Percentiles rank a stretch among this genome's conserved stretches.
phyloP scores from a whole-genome alignment of 2,888 invertebrate genomes.

The Tiliacea citrago region DNA sequence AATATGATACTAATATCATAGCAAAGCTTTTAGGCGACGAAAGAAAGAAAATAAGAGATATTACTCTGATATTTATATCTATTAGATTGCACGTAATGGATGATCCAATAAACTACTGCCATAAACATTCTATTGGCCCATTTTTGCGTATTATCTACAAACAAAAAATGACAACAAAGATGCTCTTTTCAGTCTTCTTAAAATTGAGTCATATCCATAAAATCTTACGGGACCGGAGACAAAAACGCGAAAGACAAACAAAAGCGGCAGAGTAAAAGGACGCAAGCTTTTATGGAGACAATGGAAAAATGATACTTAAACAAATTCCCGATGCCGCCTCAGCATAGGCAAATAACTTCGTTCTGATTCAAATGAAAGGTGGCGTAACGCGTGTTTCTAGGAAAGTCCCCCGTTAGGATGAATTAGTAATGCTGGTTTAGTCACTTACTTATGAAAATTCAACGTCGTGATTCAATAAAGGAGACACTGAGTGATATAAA shows the following conservation, averaged over 20 bases:
- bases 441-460: constrained; percentile 72
- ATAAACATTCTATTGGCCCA: constrained; percentile 34
- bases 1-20: constrained; percentile 81
- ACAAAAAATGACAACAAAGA: constrained; percentile 14
- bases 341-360: constrained; percentile 70
- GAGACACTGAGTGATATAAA: constrained; percentile 73
- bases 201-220: constrained; percentile 65
- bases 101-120: constrained; percentile 31
- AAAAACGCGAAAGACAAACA: constrained; percentile 73
- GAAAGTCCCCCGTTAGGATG: constrained; percentile 44
- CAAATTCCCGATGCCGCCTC: constrained; percentile 73
- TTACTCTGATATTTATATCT: constrained; percentile 35
- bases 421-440: constrained; percentile 71
- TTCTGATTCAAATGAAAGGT: constrained; percentile 64
- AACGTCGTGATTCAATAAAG: constrained; percentile 69
- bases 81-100: constrained; percentile 5
- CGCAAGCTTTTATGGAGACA: constrained; percentile 75
- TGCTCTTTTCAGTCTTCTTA: neutral
- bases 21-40: constrained; percentile 67
- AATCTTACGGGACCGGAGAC: constrained; percentile 66
- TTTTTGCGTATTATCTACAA: constrained; percentile 16
- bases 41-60: constrained; percentile 55
- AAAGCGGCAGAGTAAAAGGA: constrained; percentile 76
- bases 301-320: constrained; percentile 82
- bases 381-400: constrained; percentile 53